Percentiles rank a stretch among this genome's conserved stretches.
phyloP scores from a whole-genome alignment of 2,113 vertebrate genomes.

The Lophius piscatorius region DNA sequence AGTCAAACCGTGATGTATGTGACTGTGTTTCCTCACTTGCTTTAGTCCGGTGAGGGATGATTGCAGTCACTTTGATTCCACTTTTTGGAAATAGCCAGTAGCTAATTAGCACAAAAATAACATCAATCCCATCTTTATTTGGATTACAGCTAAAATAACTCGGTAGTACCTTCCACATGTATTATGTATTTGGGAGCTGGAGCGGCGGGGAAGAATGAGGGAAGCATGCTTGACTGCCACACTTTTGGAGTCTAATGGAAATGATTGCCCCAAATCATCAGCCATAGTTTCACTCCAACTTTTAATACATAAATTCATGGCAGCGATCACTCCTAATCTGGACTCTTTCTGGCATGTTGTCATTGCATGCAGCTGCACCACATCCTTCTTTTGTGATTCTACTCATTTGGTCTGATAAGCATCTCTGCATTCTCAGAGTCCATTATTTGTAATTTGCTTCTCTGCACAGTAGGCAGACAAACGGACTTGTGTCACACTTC shows the following conservation, averaged over 20 bases:
- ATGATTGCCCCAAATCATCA: constrained; percentile 46
- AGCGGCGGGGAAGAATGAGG: constrained; percentile 10
- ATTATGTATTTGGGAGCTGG: constrained; percentile 39
- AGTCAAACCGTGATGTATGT: constrained; percentile 61
- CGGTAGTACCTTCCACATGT: constrained; percentile 20
- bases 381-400: constrained; percentile 50
- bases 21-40: constrained; percentile 64
- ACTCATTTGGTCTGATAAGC: constrained; percentile 70
- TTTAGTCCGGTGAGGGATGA: constrained; percentile 56
- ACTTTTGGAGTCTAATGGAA: constrained; percentile 33
- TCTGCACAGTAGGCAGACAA: constrained; percentile 56
- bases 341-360: constrained; percentile 55
- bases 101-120: constrained; percentile 57
- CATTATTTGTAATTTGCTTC: constrained; percentile 74
- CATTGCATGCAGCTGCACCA: constrained; percentile 31
- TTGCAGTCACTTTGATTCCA: constrained; percentile 65
- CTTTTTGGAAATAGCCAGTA: constrained; percentile 44
- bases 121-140: constrained; percentile 31
- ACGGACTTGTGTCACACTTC: constrained; percentile 44
- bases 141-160: constrained; percentile 40
- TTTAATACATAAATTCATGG: constrained; percentile 55
- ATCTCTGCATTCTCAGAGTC: constrained; percentile 60
- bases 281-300: constrained; percentile 25
- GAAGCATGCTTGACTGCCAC: constrained; percentile 29
- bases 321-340: constrained; percentile 46